Evolutionary conservation across 2,797 vertebrate species (phyloP).

Genomic region (Thripadectes ignobilis): DNA sequence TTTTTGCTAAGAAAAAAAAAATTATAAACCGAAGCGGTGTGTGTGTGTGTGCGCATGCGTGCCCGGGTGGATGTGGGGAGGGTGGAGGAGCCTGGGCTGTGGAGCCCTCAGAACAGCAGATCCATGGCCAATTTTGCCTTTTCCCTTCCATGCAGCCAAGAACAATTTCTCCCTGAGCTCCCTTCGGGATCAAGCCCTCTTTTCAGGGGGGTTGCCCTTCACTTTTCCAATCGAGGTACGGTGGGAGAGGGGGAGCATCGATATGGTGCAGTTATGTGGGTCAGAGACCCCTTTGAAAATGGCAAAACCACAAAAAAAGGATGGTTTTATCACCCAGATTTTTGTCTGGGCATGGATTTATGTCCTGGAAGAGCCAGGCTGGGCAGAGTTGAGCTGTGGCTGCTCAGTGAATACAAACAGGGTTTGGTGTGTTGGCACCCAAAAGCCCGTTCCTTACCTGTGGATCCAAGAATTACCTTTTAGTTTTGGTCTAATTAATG

Average conservation of each 20-base stretch:
- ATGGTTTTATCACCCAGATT: not conserved
- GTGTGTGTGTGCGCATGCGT: not conserved
- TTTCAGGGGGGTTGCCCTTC: accelerated
- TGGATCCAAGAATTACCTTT: not conserved
- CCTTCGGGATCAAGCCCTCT: not conserved
- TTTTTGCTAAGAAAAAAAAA: conserved; percentile 75
- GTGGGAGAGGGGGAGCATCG: not conserved
- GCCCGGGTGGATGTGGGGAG: not conserved
- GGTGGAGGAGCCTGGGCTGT: not conserved
- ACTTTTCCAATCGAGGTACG: not conserved
- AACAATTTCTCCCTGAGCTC: not conserved
- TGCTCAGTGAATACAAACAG: accelerated
- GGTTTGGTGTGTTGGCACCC: not conserved
- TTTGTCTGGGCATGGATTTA: not conserved
- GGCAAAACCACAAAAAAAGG: not conserved
- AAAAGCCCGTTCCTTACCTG: not conserved
- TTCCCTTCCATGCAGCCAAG: not conserved
- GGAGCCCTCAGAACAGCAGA: not conserved
- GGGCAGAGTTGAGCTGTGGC: not conserved
- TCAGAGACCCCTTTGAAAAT: not conserved
- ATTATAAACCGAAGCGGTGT: not conserved
- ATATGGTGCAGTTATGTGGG: accelerated
- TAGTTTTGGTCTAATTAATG: not conserved
- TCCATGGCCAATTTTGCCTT: accelerated
- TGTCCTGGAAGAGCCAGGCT: not conserved